Base-by-base conservation (phyloP, 2,888 invertebrate species). In the Cheiracanthium punctorium region DNA sequence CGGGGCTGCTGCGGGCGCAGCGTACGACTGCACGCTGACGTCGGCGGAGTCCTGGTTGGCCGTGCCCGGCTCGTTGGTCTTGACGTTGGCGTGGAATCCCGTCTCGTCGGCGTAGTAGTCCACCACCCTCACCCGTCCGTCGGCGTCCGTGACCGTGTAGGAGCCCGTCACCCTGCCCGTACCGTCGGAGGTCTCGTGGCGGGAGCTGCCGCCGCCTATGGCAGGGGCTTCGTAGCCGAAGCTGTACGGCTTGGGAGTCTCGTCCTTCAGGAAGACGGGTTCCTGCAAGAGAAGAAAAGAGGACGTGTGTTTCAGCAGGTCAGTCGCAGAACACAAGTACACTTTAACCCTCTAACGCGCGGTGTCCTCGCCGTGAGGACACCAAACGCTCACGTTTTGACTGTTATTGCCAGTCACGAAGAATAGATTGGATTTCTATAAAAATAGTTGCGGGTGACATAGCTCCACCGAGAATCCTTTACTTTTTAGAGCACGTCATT, bases 41-140 rank as follows among this genome's bases (percentile, higher is more conserved):
- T 85, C 80, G 28, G 87, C 87, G 1, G 87, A 48, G 14, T 71
- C 64, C 32, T 87, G 87, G 29, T 87, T 87, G 43, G 80, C 87
- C 0, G 87, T 87, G 8, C 87, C 87, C 0, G 80, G 87, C 37
- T 88, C 88, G 32, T 88, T 88, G 20, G 88, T 88, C 65, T 88
- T 73, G 14, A 88, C 85, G n/a, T 84, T 79, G n/a, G 88, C 88
- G 12, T 81, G 85, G 74, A 88, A 88, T 1, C 88, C 88, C 0
- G 82, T 88, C n/a, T 79, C 80, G 20, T 88, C 87, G 7, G 88
- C 88, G 33, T 82, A 82, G 67, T 87, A 88, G 20, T 86, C 82
- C 0, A 87, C 86, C 5, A 81, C 65, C n/a, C 88, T 10, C 17
- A 77, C 14, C 7, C 88, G 41, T 0, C 87, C 87, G n/a, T 88